phyloP scores from a whole-genome alignment of 2,888 invertebrate species.

The Drosophila lacicola region DNA sequence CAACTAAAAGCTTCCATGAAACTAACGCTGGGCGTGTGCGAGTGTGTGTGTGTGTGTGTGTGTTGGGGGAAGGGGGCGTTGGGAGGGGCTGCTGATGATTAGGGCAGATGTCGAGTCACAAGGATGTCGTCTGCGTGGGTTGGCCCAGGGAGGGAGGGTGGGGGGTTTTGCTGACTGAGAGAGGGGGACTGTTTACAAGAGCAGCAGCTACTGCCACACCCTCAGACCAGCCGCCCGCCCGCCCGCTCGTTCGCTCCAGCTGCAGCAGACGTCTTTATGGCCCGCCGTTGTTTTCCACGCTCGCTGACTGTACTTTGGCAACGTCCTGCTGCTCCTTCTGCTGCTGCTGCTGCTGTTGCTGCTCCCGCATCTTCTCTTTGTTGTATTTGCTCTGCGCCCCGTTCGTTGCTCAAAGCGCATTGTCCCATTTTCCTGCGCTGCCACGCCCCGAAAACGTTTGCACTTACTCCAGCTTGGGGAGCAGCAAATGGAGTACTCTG shows the following conservation, averaged over 20 bases:
- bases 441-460: conserved; percentile 52
- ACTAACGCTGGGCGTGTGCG: conserved; percentile 51
- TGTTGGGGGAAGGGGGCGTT: conserved; percentile 11
- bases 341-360: conserved; percentile 23
- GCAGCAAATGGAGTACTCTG: conserved; percentile 4
- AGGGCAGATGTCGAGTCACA: conserved; percentile 72
- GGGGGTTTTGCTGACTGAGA: no score
- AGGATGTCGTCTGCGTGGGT: conserved; percentile 44
- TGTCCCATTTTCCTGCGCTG: conserved; percentile 49
- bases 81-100: conserved; percentile 54
- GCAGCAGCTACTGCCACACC: conserved; percentile 21
- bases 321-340: conserved; percentile 35
- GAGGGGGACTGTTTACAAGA: conserved; percentile 26
- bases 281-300: conserved; percentile 74
- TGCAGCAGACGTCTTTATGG: conserved; percentile 80
- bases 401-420: conserved; percentile 44
- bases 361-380: background rate
- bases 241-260: conserved; percentile 14
- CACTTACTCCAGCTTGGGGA: conserved; percentile 9
- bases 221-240: background rate
- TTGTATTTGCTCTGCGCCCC: conserved; percentile 29
- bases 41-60: background rate
- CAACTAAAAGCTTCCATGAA: conserved; percentile 80
- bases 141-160: background rate
- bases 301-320: conserved; percentile 76